Evolutionary conservation across 1,140 invertebrate species (phyloP), one percentile per base, ranked within the genome.

Genomic region (Ips typographus): DNA sequence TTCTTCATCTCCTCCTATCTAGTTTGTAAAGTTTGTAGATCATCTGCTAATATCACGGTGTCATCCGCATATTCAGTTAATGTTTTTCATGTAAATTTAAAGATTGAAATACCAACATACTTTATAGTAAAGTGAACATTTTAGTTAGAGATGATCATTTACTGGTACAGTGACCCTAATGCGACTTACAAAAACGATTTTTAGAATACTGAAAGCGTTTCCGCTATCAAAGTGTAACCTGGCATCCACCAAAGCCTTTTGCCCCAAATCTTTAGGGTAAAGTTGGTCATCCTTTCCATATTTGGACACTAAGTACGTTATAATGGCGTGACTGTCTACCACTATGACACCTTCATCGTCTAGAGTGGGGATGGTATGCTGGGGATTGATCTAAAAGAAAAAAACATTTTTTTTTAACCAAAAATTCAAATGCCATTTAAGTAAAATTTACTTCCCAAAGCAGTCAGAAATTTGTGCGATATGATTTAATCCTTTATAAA

Each of bases 301-400:
- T 77, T 85, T 84, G 42, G 80, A 82, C 2, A 82, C 82, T 59
- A 89, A 74, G 76, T 89, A 89, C 2, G 79, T 71, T 42, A 82
- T 81, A 43, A 88, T 87, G 39, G 87, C 85, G 69, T 86, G 84
- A 75, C 88, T 89, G 73, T 85, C 85, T 76, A 80, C 83, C 51
- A 85, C 71, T 58, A 85, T 82, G 56, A 85, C 87, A 53, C 85
- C 88, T 68, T 84, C 88, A 70, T 85, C 89, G 73, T 87, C 86
- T 71, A 90, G 78, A 1, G 86, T 88, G 2, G 89, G 89, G 66
- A 91, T 82, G 1, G 86, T 87, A 68, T 90, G 88, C 74, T 88
- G 85, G 36, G 87, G 87, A 81, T 90, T 90, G 58, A 84, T 79
- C 83, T 81, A 39, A 40, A 40, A 55, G 36, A n/a, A 55, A 36